These are phyloP conservation scores for Cydia strobilella DNA, from an alignment of 1,140 invertebrate species.

Conservation along the genomic window DNA sequence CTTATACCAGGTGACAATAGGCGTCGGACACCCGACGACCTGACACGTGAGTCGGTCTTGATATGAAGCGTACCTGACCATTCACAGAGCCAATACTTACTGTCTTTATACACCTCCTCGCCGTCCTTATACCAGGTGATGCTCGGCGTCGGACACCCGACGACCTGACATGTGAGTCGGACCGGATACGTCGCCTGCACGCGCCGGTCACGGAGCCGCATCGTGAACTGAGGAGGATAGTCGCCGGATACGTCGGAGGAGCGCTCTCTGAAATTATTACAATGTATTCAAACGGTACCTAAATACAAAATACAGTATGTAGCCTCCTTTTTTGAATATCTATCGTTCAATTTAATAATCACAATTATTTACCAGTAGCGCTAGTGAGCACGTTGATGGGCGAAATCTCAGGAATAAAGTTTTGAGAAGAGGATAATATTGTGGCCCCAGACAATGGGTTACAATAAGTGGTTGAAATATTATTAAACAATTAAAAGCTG, in stretches of 20 bases:
- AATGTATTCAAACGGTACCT: too few species aligned
- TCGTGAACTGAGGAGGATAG: slow-evolving; percentile 91
- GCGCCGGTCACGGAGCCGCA: slow-evolving; percentile 90
- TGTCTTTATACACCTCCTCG: slow-evolving; percentile 66
- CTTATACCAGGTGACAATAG: slow-evolving; percentile 90
- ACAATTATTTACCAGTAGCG: too few species aligned
- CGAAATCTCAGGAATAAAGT: too few species aligned
- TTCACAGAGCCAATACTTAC: slow-evolving; percentile 85
- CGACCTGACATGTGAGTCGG: slow-evolving; percentile 91
- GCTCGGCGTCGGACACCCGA: slow-evolving; percentile 87
- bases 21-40: slow-evolving; percentile 87
- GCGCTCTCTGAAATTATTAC: slow-evolving; percentile 53
- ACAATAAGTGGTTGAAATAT: too few species aligned
- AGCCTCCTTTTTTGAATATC: too few species aligned
- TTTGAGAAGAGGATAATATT: too few species aligned
- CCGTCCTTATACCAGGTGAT: slow-evolving; percentile 91
- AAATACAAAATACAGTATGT: too few species aligned
- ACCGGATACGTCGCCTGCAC: slow-evolving; percentile 91
- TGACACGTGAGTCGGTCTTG: slow-evolving; percentile 93
- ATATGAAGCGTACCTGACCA: slow-evolving; percentile 88
- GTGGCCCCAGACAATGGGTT: too few species aligned
- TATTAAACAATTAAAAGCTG: too few species aligned
- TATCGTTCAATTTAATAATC: too few species aligned
- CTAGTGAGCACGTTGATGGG: too few species aligned
- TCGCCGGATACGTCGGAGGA: slow-evolving; percentile 62